phyloP scores from a whole-genome alignment of 1,140 invertebrate species.

The Acromyrmex charruanus region DNA sequence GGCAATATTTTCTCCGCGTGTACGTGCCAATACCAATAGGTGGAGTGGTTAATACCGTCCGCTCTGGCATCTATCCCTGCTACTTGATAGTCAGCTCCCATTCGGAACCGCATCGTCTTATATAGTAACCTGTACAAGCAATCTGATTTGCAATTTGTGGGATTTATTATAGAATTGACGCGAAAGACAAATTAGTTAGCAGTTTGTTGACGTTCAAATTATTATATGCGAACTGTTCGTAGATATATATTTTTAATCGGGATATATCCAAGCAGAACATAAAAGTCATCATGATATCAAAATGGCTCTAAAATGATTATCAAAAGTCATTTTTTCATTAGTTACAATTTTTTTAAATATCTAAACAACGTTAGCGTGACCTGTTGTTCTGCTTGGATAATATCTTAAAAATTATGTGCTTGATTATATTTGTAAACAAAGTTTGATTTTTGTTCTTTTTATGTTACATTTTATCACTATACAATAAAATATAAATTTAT shows the following conservation, averaged over 20 bases:
- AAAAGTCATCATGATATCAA: too few relatives aligned
- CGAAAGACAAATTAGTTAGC: constrained; percentile 8
- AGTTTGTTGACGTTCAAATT: not conserved
- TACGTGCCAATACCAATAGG: constrained; percentile 76
- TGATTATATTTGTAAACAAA: not conserved
- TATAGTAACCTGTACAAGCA: constrained; percentile 64
- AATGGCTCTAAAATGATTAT: too few relatives aligned
- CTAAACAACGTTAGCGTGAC: too few relatives aligned
- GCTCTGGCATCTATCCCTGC: constrained; percentile 70
- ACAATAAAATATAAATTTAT: constrained; percentile 2
- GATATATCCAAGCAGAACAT: not conserved
- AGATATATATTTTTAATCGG: not conserved
- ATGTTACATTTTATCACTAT: not conserved
- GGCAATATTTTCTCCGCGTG: constrained; percentile 64
- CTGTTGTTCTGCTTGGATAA: too few relatives aligned
- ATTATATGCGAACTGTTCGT: not conserved
- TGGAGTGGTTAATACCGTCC: constrained; percentile 64
- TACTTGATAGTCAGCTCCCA: constrained; percentile 72
- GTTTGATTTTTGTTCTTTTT: not conserved
- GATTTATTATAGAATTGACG: constrained; percentile 34
- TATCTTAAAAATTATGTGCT: not conserved
- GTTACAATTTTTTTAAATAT: too few relatives aligned
- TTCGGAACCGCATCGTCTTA: constrained; percentile 64
- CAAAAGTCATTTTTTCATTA: too few relatives aligned
- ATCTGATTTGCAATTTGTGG: constrained; percentile 62